Evolutionary conservation across 2,113 vertebrate genomes (phyloP).

Genomic region (Trogon melanurus): DNA sequence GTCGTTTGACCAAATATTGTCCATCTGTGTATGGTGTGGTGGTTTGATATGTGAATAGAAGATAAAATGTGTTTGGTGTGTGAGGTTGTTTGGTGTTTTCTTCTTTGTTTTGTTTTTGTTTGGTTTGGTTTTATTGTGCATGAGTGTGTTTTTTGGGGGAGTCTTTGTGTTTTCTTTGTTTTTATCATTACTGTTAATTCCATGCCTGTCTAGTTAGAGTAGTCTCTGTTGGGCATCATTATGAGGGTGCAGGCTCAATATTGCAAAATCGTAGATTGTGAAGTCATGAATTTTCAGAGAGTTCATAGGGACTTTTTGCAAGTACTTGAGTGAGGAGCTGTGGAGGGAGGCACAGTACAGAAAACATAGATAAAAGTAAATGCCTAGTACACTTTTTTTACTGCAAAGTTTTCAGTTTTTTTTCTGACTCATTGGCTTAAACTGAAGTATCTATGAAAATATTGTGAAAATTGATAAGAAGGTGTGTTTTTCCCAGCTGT

Average conservation of each 20-base stretch:
- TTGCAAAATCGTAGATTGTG: neutral
- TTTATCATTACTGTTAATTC: neutral
- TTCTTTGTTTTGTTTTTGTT: neutral
- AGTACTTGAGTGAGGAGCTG: neutral
- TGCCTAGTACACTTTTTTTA: neutral
- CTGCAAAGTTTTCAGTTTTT: neutral
- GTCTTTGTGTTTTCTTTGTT: neutral
- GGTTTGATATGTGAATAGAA: neutral
- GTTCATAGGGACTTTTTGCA: neutral
- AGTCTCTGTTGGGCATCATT: neutral
- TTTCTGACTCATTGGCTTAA: neutral
- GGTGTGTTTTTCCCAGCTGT: neutral
- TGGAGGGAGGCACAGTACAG: neutral
- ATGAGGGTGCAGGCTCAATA: neutral
- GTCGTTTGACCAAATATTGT: neutral
- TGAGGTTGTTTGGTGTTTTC: accelerated
- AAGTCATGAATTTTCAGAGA: neutral
- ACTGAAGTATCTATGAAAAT: neutral
- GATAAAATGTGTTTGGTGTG: neutral
- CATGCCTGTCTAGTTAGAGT: neutral
- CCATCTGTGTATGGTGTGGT: neutral
- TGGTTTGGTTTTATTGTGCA: too few species aligned
- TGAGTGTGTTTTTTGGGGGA: neutral
- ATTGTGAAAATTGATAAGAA: neutral
- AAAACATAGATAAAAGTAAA: neutral